These are phyloP conservation scores for Dendrolimus pini DNA, from an alignment of 2,888 invertebrate genomes.

Conservation along the genomic window DNA sequence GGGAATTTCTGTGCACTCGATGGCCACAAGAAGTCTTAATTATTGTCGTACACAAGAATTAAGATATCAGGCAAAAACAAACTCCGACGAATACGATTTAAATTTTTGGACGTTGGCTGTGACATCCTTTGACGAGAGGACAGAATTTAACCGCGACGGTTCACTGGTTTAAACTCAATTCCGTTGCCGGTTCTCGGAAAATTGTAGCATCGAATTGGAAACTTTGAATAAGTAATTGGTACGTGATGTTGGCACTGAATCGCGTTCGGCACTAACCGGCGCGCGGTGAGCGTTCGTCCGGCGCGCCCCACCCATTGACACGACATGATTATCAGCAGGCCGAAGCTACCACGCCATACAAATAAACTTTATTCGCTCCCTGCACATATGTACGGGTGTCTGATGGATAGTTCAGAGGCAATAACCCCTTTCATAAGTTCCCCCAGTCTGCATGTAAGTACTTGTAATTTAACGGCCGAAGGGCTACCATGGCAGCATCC, in stretches of 20 bases:
- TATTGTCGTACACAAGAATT: conserved; percentile 68
- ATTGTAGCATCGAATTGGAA: conserved; percentile 23
- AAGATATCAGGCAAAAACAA: conserved; percentile 58
- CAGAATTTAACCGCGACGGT: not conserved
- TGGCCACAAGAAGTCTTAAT: conserved; percentile 34
- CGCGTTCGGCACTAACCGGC: conserved; percentile 50
- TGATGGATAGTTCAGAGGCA: conserved; percentile 63
- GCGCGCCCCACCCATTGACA: conserved; percentile 63
- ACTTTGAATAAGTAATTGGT: conserved; percentile 20
- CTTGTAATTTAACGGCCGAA: conserved; percentile 68
- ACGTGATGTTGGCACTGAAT: conserved; percentile 41
- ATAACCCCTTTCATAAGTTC: conserved; percentile 69
- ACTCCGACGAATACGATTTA: conserved; percentile 55
- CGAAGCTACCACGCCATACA: conserved; percentile 53
- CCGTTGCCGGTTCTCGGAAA: conserved; percentile 10
- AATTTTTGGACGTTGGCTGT: conserved; percentile 62
- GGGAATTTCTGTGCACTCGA: conserved; percentile 2
- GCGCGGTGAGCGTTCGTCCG: conserved; percentile 30
- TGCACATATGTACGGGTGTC: conserved; percentile 55
- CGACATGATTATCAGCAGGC: conserved; percentile 63
- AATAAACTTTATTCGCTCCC: conserved; percentile 74
- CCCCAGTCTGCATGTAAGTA: conserved; percentile 53
- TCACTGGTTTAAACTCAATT: not conserved
- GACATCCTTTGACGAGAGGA: conserved; percentile 50
- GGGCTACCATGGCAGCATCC: conserved; percentile 50